Conservation (phyloP, 2,113 vertebrate genomes). For the Herpetotheres cachinnans region DNA sequence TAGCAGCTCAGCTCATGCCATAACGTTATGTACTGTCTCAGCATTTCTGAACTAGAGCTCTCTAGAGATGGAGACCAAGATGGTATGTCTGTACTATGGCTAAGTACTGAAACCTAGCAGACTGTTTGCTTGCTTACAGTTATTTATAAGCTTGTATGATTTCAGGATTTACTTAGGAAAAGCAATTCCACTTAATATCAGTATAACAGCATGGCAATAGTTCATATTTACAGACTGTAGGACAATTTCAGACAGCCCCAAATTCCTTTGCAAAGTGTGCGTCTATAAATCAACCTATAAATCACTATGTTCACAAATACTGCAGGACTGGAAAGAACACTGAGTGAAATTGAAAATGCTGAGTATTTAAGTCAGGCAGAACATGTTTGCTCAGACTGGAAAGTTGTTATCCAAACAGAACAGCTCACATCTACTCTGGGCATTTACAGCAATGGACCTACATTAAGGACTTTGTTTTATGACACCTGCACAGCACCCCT, state of each 20-base stretch:
- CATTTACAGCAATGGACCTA: neutral
- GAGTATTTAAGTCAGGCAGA: neutral
- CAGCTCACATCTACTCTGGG: neutral
- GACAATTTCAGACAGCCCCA: neutral
- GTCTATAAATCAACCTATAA: slow-evolving; percentile 17
- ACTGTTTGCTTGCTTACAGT: neutral
- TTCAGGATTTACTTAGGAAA: slow-evolving; percentile 28
- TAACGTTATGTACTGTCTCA: neutral
- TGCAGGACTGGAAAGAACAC: neutral
- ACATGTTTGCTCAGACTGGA: neutral
- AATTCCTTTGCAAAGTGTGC: neutral
- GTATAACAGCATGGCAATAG: neutral
- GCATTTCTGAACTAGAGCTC: neutral
- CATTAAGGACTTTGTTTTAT: neutral
- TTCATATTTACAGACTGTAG: slow-evolving; percentile 30
- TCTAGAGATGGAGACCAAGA: neutral
- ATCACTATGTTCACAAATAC: neutral
- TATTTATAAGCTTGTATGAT: slow-evolving; percentile 12
- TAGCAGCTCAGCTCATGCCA: neutral
- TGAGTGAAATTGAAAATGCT: neutral
- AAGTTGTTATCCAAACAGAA: neutral
- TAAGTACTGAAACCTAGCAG: neutral
- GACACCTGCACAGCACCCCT: neutral
- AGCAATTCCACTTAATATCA: slow-evolving; percentile 17
- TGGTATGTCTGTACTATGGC: neutral